Percentiles rank a stretch among this genome's conserved stretches.
These are phyloP conservation scores for Halichondria panicea DNA, from an alignment of 37 sponge, comb jelly and placozoan species.

Conservation along the genomic window DNA sequence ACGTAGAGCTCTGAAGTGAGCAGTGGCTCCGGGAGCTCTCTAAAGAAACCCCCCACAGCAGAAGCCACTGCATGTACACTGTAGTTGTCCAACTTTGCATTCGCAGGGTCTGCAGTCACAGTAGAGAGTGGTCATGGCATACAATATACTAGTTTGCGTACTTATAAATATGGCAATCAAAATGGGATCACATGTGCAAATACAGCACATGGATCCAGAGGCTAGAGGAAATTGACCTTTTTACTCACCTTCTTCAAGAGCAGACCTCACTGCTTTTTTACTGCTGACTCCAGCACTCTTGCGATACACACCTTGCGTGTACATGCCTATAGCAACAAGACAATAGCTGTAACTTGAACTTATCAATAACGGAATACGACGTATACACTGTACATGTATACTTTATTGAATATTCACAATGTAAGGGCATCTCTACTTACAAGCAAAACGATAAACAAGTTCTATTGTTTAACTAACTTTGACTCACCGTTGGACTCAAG, in stretches of 20 bases:
- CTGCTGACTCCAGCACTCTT: constrained; percentile 79
- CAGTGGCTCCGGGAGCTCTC: constrained; percentile 89
- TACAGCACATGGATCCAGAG: no score
- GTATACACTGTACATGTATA: background rate
- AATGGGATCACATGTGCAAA: no score
- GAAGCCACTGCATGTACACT: constrained; percentile 71
- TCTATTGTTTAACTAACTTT: background rate
- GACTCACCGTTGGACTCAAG: constrained; percentile 63
- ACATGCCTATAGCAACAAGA: constrained; percentile 47
- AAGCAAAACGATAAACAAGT: background rate
- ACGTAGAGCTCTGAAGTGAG: constrained; percentile 78
- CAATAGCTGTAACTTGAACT: background rate
- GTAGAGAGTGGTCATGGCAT: no score
- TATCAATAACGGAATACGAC: background rate
- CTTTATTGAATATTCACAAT: background rate
- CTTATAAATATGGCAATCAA: no score
- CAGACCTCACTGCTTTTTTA: constrained; percentile 60
- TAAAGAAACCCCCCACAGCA: constrained; percentile 73
- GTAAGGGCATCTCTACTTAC: background rate
- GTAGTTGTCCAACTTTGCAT: constrained; percentile 46
- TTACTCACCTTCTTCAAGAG: constrained; percentile 71
- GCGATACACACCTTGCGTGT: constrained; percentile 83
- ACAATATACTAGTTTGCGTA: no score
- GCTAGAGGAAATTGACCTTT: no score
- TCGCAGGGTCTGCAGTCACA: constrained; percentile 53